Base-by-base conservation (phyloP, 2,797 vertebrate species). In the Cyprinella venusta region DNA sequence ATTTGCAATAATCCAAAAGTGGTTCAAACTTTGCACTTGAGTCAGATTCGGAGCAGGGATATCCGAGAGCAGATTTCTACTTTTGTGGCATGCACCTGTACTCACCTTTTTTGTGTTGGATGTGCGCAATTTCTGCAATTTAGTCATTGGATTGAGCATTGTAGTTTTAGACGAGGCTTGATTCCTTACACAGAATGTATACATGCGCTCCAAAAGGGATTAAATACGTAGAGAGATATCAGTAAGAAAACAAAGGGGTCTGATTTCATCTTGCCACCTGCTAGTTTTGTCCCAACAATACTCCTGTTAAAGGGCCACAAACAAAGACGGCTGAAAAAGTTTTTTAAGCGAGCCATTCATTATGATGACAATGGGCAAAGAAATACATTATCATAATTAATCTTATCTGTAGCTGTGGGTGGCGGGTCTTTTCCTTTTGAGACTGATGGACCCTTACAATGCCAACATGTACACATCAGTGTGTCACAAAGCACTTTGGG, bases 361-460 rank as follows among this genome's bases (percentile, higher is more conserved):
- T 96, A 95, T 89, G 89, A 92, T 94, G 95, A 97, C 96, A 98
- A 98, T 97, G 92, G 94, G 90, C 91, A 95, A 96, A 97, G 96
- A 96, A 97, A 97, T 96, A 95, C 95, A 97, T 97, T 97, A 97
- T 97, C 96, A 97, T 97, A 97, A 98, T 97, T 95, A 97, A 95
- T 95, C 94, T 95, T 94, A 96, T 96, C 95, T 94, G 94, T 96
- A 95, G 90, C 94, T 92, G 96, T 98, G 96, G 96, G 97, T 98
- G 97, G 97, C 95, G 94, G 89, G 89, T 91, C 87, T 86, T 88
- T 92, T 91, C 92, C 92, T 92, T 92, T 92, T 92, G 88, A 89
- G 90, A 91, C 94, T 93, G 94, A 93, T 92, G 91, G 93, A 92
- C 83, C 87, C 91, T 91, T 89, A 93, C 92, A 92, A 89, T 93